Evolutionary conservation across 2,888 invertebrate genomes (phyloP), one percentile per base, ranked within the genome.

Genomic region (Lasius platythorax): DNA sequence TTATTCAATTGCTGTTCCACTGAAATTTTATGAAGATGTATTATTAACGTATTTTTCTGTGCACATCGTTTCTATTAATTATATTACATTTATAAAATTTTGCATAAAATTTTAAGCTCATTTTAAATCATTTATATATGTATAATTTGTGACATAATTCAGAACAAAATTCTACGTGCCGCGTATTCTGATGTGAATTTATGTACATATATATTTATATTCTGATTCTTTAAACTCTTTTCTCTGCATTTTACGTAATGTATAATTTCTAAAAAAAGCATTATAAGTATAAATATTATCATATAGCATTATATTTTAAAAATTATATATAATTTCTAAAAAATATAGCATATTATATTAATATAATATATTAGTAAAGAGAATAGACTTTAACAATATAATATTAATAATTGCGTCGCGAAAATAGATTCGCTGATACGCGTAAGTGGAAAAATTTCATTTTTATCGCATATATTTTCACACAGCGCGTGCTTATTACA

Each of bases 381-480:
- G 2, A 53, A 53, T 30, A 18, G 23, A 1, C 12, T 61, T 37
- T 28, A 61, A 74, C 12, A 61, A 63, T 23, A 23, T 23, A 23
- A 23, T 23, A 23, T 23, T 23, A 23, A 23, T 8, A 61, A 63
- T 40, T 37, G 6, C 8, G 23, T 56, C 37, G 43, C n/a, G n/a
- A 30, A 63, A 58, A 74, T 12, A 43, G n/a, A 43, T 63, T 74
- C n/a, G 8, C 18, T 40, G 61, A 74, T 74, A 74, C 12, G 40
- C 30, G 6, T 74, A 43, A 30, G 43, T 30, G 30, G 30, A 18
- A 68, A 43, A 58, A 43, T 61, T 33, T 46, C n/a, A 23, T 72
- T 33, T 79, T 72, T 46, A 58, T 79, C 3, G 72, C 61, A 12
- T 58, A n/a, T 33, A 43, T 58, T 43, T 72, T 53, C n/a, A 23